Evolutionary conservation across 2,113 vertebrate species (phyloP).

Genomic region (Scalopus aquaticus): DNA sequence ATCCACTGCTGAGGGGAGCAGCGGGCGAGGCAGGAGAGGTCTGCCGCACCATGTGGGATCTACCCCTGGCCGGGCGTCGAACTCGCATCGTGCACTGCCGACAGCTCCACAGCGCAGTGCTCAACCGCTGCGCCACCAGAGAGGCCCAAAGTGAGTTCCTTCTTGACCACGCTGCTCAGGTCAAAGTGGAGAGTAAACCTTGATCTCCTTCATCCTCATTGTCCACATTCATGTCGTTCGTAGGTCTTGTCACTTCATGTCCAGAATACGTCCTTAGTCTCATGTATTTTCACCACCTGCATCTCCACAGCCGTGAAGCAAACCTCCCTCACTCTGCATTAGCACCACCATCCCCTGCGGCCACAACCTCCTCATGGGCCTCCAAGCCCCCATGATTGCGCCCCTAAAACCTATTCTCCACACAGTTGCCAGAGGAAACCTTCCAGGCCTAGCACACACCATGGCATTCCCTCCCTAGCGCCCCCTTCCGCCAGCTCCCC

Average conservation of each 20-base stretch:
- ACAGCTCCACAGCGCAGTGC: no score
- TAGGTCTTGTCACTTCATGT: neutral
- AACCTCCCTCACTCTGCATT: neutral
- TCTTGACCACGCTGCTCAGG: neutral
- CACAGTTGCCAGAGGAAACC: neutral
- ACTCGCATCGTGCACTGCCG: no score
- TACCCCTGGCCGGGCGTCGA: no score
- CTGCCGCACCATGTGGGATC: no score
- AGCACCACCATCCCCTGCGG: neutral
- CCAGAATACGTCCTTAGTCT: neutral
- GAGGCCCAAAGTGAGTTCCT: neutral
- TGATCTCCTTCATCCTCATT: neutral
- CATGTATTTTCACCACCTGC: neutral
- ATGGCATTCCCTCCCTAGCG: neutral
- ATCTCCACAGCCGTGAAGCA: neutral
- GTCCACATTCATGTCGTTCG: neutral
- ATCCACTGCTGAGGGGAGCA: no score
- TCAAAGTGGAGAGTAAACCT: neutral
- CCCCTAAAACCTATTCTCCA: neutral
- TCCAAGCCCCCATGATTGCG: neutral
- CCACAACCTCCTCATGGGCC: neutral
- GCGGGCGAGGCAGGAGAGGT: no score
- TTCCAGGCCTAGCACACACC: neutral
- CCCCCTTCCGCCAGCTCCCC: no score
- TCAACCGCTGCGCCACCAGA: no score